phyloP scores from a whole-genome alignment of 2,888 invertebrate species.

The Ashinkailepas kermadecensis region DNA sequence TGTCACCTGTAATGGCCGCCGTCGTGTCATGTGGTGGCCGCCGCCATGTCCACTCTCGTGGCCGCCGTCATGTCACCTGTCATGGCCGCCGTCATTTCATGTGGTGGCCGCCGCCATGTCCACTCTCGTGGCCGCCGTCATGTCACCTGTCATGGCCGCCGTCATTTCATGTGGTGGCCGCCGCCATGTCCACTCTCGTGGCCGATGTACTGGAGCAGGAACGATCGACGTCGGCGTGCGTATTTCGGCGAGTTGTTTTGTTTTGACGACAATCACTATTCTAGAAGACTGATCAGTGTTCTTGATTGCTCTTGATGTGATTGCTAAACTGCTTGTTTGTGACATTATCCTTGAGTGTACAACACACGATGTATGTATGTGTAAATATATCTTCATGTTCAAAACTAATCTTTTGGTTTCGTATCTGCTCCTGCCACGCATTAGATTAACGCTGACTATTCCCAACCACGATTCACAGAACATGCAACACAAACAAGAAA shows the following conservation, averaged over 20 bases:
- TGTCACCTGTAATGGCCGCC: not conserved
- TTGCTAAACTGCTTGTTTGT: slow-evolving; percentile 22
- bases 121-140: not conserved
- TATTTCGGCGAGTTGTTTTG: slow-evolving; percentile 19
- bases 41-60: no score
- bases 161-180: no score
- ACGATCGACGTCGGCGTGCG: not conserved
- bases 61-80: no score
- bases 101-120: no score
- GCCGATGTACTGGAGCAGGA: not conserved
- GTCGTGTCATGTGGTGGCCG: no score
- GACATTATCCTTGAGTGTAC: slow-evolving; percentile 22
- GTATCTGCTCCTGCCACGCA: no score
- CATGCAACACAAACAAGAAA: no score
- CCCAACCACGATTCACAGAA: no score
- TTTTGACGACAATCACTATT: slow-evolving; percentile 19
- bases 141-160: no score
- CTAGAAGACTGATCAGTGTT: slow-evolving; percentile 10
- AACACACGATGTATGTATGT: slow-evolving; percentile 19
- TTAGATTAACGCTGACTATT: no score
- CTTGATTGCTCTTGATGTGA: slow-evolving; percentile 19
- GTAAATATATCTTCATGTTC: slow-evolving; percentile 23
- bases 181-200: not conserved
- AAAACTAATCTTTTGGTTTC: not conserved
- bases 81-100: no score